A percentile compares a stretch with the other conserved stretches of the same genome.
phyloP scores from a whole-genome alignment of 2,797 vertebrate species.

The Poeciliopsis infans region DNA sequence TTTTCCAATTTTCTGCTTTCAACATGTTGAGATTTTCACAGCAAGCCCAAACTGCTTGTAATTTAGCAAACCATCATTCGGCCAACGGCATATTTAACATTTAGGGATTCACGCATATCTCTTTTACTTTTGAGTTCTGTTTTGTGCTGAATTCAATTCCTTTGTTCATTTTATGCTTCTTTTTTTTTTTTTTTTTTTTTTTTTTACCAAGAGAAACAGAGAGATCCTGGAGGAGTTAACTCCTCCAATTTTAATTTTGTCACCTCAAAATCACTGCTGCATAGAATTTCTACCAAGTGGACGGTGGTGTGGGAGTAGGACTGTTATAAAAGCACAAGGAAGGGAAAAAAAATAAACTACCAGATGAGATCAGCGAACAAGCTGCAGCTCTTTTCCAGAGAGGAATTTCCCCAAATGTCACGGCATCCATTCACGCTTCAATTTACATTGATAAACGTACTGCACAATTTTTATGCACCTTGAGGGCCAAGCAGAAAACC shows the following conservation, averaged over 20 bases:
- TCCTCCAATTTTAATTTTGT: conserved; percentile 46
- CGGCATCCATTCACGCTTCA: conserved; percentile 57
- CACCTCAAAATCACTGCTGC: conserved; percentile 35
- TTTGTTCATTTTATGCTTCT: conserved; percentile 37
- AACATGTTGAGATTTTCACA: conserved; percentile 52
- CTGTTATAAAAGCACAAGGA: conserved; percentile 42
- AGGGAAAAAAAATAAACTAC: conserved; percentile 10
- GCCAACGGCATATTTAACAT: conserved; percentile 52
- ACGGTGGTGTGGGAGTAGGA: conserved; percentile 21
- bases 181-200: conserved; percentile 2
- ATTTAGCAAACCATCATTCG: conserved; percentile 54
- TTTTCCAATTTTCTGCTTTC: conserved; percentile 47
- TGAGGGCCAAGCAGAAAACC: conserved; percentile 54
- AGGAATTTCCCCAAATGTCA: conserved; percentile 76
- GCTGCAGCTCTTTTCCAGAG: conserved; percentile 47
- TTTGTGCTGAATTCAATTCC: conserved; percentile 57
- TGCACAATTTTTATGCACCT: conserved; percentile 58
- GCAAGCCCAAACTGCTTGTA: conserved; percentile 51
- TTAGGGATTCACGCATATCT: conserved; percentile 24
- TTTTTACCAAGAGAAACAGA: conserved; percentile 49
- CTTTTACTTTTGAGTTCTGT: conserved; percentile 38
- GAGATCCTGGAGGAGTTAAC: conserved; percentile 46
- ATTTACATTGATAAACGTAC: conserved; percentile 78
- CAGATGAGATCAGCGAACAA: conserved; percentile 41
- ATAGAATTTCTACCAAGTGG: conserved; percentile 51